Conservation (phyloP, 2,113 vertebrate species). For the Columba livia region DNA sequence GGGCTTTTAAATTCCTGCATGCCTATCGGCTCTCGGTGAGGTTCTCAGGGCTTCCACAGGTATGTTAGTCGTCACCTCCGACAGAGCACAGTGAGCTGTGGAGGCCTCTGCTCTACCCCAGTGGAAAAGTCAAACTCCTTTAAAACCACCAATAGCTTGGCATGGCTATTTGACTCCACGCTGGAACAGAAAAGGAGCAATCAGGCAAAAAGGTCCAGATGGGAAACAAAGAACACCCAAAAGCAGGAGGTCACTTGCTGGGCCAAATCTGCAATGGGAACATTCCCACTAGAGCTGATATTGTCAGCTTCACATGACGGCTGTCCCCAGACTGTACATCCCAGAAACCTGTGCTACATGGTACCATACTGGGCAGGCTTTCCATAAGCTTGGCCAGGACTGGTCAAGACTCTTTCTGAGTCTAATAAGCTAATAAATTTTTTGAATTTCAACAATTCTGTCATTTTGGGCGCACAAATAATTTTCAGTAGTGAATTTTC, state of each 20-base stretch:
- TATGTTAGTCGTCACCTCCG: slow-evolving; percentile 2
- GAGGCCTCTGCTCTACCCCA: background rate
- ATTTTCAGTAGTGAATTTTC: background rate
- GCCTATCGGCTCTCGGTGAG: slow-evolving; percentile 46
- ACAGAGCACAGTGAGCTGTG: background rate
- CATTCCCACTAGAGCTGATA: background rate
- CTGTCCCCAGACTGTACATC: background rate
- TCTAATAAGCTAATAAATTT: background rate
- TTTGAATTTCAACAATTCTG: background rate
- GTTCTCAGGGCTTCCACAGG: slow-evolving; percentile 63
- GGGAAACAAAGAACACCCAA: background rate
- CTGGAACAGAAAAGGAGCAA: background rate
- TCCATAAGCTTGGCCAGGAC: background rate
- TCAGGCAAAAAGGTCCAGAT: background rate
- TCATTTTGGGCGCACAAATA: background rate
- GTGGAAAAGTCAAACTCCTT: background rate
- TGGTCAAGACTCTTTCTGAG: background rate
- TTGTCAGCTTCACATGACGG: background rate
- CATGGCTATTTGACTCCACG: background rate
- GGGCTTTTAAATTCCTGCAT: slow-evolving; percentile 63
- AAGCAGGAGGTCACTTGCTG: background rate
- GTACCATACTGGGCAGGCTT: background rate
- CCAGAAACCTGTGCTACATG: background rate
- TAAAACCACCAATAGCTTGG: background rate
- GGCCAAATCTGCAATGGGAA: background rate